Evolutionary conservation across 2,888 invertebrate genomes (phyloP), one percentile per base, ranked within the genome.

Genomic region (Agapostemon virescens): DNA sequence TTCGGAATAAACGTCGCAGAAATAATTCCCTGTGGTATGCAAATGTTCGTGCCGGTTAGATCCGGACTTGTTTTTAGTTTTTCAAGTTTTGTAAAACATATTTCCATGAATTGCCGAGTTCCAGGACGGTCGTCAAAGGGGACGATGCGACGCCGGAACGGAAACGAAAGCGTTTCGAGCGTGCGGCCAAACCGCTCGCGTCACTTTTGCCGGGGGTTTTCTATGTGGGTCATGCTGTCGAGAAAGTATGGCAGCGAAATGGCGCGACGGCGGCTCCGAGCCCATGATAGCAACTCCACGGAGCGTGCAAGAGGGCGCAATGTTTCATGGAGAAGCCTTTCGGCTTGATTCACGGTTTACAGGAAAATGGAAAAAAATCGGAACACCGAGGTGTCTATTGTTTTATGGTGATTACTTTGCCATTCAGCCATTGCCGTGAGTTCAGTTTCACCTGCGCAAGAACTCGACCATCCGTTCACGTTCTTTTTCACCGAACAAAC

Each of bases 251-350:
- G 26, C 55, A 17, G 26, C 26, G 26, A 26, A 55, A 17, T 17
- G 15, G 15, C 13, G 40, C 40, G 40, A 4, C 38, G n/a, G n/a
- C 45, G 45, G 55, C 26, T 45, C 15, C 23, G 26, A 26, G 52
- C 13, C 2, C 15, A 15, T 26, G 55, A 55, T 55, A 55, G 55
- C 26, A 26, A 26, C 55, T 55, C 15, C 55, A 15, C 26, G 55
- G 15, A 26, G 55, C 26, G 55, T 55, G 26, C 26, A 55, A 13
- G 55, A 17, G 58, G 58, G 30, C 20, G 58, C 30, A 20, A 58
- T 58, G 30, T 58, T 58, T 58, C 30, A 58, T 58, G 58, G 58
- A 58, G 58, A 58, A 30, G 58, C 58, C 58, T 58, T 58, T 58
- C 9, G 23, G 49, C 40, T 76, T 52, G 58, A 58, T 58, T 58